Conservation (phyloP, 2,888 invertebrate genomes). For the Ophion ventricosus region DNA sequence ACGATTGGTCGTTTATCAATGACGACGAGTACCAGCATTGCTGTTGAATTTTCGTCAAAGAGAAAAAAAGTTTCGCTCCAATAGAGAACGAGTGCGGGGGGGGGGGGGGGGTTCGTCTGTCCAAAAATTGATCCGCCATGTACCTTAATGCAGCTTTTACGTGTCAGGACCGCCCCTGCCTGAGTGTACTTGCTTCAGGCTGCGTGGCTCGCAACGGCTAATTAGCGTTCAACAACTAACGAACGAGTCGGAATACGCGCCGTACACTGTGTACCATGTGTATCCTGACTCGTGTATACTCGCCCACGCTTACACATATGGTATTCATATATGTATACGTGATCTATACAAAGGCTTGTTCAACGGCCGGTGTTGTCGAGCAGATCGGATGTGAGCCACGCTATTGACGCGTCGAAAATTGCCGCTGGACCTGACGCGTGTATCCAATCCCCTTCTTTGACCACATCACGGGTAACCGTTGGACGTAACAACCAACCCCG, state of each 20-base stretch:
- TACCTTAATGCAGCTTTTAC: conserved; percentile 18
- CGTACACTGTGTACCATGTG: conserved; percentile 7
- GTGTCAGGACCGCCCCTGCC: conserved; percentile 26
- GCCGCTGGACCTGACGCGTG: conserved; percentile 61
- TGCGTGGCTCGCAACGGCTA: conserved; percentile 70
- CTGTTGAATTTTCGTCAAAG: neutral
- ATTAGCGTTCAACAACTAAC: conserved; percentile 73
- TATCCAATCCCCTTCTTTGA: conserved; percentile 48
- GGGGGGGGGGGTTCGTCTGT: neutral
- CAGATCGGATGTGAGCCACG: conserved; percentile 56
- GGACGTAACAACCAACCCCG: conserved; percentile 23
- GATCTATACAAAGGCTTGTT: conserved; percentile 41
- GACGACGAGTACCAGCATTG: neutral
- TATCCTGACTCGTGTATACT: neutral
- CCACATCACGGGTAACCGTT: conserved; percentile 14
- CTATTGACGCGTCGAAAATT: conserved; percentile 68
- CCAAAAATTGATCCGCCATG: conserved; percentile 4
- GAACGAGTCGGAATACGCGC: conserved; percentile 45
- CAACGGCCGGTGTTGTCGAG: conserved; percentile 46
- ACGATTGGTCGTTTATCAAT: neutral
- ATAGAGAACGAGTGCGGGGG: too few species aligned
- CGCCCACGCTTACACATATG: neutral
- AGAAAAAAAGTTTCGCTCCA: neutral
- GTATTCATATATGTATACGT: neutral
- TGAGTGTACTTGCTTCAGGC: conserved; percentile 55